phyloP scores from a whole-genome alignment of 2,888 invertebrate species.

The Carabus problematicus region DNA sequence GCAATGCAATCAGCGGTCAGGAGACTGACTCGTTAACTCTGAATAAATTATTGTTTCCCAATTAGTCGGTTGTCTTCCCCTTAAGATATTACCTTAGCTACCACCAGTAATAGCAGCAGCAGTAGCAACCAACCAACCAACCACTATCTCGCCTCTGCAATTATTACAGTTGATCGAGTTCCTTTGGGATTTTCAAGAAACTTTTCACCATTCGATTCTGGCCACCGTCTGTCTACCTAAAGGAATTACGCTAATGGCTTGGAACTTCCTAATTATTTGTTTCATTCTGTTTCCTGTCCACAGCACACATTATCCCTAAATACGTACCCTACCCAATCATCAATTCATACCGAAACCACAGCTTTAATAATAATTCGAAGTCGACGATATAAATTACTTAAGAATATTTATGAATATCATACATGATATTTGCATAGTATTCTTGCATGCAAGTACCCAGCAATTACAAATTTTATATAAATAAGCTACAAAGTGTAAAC shows the following conservation, averaged over 20 bases:
- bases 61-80: conserved; percentile 50
- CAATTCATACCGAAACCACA: neutral
- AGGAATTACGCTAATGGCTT: conserved; percentile 37
- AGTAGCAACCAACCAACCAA: too few species aligned
- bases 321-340: conserved; percentile 4
- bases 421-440: neutral
- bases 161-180: conserved; percentile 31
- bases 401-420: neutral
- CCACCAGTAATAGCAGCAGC: too few species aligned
- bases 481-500: conserved; percentile 10
- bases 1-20: conserved; percentile 54
- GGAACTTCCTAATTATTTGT: conserved; percentile 43
- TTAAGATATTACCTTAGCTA: conserved; percentile 34
- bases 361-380: neutral
- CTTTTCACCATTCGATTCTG: conserved; percentile 15
- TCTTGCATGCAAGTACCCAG: neutral
- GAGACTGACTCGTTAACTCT: conserved; percentile 51
- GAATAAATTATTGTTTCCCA: conserved; percentile 60
- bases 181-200: conserved; percentile 23
- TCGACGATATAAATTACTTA: neutral
- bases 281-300: conserved; percentile 29
- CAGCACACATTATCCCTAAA: conserved; percentile 16
- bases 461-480: neutral
- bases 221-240: conserved; percentile 1
- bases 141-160: conserved; percentile 10